Evolutionary conservation across 92 coral and sea anemone genomes (phyloP), one percentile per base, ranked within the genome.

Genomic region (Umimayanthus chanpuru): DNA sequence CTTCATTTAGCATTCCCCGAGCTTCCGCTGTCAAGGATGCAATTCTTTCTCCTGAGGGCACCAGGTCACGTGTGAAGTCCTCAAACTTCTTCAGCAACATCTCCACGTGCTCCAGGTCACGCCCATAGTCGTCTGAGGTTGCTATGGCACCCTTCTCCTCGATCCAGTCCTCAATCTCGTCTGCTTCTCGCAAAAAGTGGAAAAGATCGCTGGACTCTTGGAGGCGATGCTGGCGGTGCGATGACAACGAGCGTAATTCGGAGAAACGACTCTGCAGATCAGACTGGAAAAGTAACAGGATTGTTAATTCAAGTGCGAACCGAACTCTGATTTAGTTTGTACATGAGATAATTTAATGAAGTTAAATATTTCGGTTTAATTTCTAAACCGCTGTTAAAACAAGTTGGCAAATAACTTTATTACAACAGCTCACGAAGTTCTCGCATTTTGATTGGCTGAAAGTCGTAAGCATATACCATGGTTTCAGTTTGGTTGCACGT

Each of bases 101-200:
- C 83, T 96, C 97, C 89, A 94, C 99, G 86, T 96, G 99, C 88
- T 96, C 99, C 12, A 96, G 93, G 77, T 96, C 99, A 36, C 95
- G 98, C 76, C 99, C 99, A 86, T 92, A 95, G 81, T 96, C 99
- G 50, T 96, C 98, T 40, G 98, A 96, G 20, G 92, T 90, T 79
- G 94, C 98, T 64, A 94, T 91, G 64, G 91, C 85, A 43, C 94
- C 95, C 85, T 90, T 93, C 78, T 96, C 99, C 85, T 92, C 89
- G 82, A 96, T 93, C 99, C 99, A 95, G 81, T 95, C 94, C 83
- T 93, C 98, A n/a, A 95, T 94, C 81, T 94, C 99, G 88, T 95
- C 98, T 8, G 94, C 94, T 71, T 96, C 98, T 3, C 98, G 96
- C 65, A 93, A 85, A 82, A 96, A 96, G 89, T 90, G 91, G 85